Percentiles rank a stretch among this genome's conserved stretches.
These are phyloP conservation scores for Micromys minutus DNA, from an alignment of 2,113 vertebrate genomes.

Conservation along the genomic window DNA sequence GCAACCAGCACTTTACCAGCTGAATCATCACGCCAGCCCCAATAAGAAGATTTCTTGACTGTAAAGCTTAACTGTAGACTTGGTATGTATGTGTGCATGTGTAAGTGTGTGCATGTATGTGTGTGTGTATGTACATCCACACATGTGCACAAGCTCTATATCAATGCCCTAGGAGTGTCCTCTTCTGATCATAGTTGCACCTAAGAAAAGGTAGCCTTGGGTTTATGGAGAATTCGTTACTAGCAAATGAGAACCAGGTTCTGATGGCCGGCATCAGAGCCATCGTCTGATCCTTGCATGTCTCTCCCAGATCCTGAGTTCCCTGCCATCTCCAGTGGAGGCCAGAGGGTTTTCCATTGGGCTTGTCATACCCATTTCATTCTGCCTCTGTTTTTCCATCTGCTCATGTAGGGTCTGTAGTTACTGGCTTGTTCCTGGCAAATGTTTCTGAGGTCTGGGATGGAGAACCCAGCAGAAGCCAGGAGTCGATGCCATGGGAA, in stretches of 20 bases:
- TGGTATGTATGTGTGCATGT: neutral
- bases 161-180: neutral
- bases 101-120: neutral
- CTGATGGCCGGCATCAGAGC: rapidly evolving
- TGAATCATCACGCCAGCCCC: neutral
- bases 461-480: neutral
- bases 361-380: neutral
- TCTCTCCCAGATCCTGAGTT: neutral
- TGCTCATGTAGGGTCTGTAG: constrained; percentile 14
- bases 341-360: constrained; percentile 14
- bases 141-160: neutral
- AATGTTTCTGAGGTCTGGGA: constrained; percentile 27
- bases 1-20: neutral
- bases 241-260: neutral
- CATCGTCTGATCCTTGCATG: too few species aligned
- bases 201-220: neutral
- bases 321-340: neutral
- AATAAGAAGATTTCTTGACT: neutral
- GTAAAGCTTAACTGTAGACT: neutral
- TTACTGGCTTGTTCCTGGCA: constrained; percentile 19
- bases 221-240: neutral
- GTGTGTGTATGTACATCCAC: neutral
- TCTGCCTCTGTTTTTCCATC: constrained; percentile 50
- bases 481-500: constrained; percentile 4
- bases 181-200: rapidly evolving